These are phyloP conservation scores for Drosophila neotestacea DNA, from an alignment of 2,888 invertebrate genomes.

Conservation along the genomic window DNA sequence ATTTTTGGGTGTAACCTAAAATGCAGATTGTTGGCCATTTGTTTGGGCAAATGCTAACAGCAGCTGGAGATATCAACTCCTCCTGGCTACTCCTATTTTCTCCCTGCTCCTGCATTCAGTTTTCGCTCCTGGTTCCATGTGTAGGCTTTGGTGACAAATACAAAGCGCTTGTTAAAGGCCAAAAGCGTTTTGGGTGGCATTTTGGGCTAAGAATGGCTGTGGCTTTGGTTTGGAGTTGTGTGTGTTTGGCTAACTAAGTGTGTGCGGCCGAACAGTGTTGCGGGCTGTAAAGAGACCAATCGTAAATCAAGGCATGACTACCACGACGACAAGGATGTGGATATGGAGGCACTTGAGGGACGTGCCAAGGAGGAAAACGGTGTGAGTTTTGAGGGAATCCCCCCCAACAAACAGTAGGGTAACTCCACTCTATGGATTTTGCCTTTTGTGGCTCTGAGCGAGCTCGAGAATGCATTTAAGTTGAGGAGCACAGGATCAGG, in stretches of 20 bases:
- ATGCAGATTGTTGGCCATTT: conserved; percentile 75
- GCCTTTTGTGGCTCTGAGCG: conserved; percentile 52
- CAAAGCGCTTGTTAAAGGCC: conserved; percentile 60
- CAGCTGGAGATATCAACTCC: conserved; percentile 29
- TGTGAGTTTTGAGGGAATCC: neutral
- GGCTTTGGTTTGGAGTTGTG: conserved; percentile 27
- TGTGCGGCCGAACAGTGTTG: conserved; percentile 66
- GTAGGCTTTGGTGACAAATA: conserved; percentile 64
- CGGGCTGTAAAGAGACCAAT: conserved; percentile 71
- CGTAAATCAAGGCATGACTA: conserved; percentile 75
- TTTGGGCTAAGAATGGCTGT: conserved; percentile 13
- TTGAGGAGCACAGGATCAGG: conserved; percentile 46
- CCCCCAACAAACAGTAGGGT: conserved; percentile 11
- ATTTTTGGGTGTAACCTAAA: conserved; percentile 63
- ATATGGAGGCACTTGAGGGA: conserved; percentile 57
- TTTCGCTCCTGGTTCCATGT: conserved; percentile 26
- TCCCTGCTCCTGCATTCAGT: conserved; percentile 9
- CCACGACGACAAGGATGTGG: conserved; percentile 33
- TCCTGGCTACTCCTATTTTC: conserved; percentile 6
- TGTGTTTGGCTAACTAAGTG: conserved; percentile 72
- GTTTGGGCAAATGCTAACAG: conserved; percentile 58
- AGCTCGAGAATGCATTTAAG: conserved; percentile 68
- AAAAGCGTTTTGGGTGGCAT: conserved; percentile 32
- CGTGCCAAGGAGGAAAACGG: conserved; percentile 33
- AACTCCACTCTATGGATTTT: conserved; percentile 52